Conservation (phyloP, 2,888 invertebrate species). For the Rugalucina vietnamica region DNA sequence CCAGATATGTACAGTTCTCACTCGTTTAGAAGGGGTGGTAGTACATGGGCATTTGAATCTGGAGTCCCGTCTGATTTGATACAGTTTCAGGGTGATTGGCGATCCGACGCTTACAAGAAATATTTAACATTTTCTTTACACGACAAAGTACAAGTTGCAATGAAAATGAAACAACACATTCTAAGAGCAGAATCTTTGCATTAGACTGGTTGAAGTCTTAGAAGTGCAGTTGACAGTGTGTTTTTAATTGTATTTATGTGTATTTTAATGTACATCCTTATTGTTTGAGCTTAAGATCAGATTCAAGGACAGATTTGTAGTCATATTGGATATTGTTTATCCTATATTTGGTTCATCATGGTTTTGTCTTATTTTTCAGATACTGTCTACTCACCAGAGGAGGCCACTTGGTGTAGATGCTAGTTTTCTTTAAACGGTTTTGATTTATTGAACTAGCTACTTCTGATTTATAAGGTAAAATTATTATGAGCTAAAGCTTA, state of each 20-base stretch:
- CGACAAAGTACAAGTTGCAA: constrained; percentile 14
- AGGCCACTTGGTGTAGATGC: not conserved
- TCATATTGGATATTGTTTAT: no score
- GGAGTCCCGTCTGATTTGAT: constrained; percentile 14
- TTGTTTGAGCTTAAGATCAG: no score
- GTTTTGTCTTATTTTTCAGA: no score
- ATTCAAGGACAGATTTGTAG: no score
- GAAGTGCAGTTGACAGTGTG: no score
- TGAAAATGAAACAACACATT: not conserved
- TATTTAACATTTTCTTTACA: constrained; percentile 10
- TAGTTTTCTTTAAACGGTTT: not conserved
- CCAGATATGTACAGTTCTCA: not conserved
- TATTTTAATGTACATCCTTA: no score
- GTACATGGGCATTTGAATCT: not conserved
- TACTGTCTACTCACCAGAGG: no score
- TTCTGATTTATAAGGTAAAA: not conserved
- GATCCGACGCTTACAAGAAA: not conserved
- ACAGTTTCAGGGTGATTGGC: constrained; percentile 30
- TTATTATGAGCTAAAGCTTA: not conserved
- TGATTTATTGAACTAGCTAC: not conserved
- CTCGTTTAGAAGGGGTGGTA: constrained; percentile 18
- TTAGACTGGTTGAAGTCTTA: no score
- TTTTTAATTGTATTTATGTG: no score
- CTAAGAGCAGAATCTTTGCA: no score
- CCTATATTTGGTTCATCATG: no score